Base-by-base conservation (phyloP, 2,113 vertebrate species). In the Boleophthalmus pectinirostris region DNA sequence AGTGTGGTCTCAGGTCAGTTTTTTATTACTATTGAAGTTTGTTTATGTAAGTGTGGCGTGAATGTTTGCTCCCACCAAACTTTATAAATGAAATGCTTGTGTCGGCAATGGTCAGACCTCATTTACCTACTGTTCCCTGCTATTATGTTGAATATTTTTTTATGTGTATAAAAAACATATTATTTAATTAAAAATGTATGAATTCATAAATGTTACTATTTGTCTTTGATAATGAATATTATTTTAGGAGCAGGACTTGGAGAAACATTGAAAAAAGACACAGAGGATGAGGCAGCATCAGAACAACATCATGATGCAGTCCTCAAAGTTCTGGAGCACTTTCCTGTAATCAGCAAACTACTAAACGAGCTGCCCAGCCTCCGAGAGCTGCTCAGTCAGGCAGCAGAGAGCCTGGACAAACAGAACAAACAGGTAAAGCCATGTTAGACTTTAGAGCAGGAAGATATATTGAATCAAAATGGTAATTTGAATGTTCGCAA, bases 341-440 rank as follows among this genome's bases (percentile, higher is more conserved):
- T 81, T 81, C 90, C 92, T 77, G 83, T 94, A 75, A 85, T 95
- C 60, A 86, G 90, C 25, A 89, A 79, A 84, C 90, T 90, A 0
- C 70, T 96, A 61, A 73, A 89, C 77, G 86, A 84, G 80, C 79
- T 93, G 74, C 88, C 90, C 6, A 94, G 93, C 43, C 74, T 94
- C 24, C 10, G 56, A 33, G 92, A 94, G 73, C 87, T 94, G 79
- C 73, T 96, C 86, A 92, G 88, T 69, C 84, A 85, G 47, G 92
- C 88, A 80, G 92, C 91, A 21, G 85, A 90, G 69, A 90, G 92
- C 81, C 89, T 94, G 73, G 85, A 83, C 0, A 67, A 87, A 20
- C 16, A 29, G 0, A 92, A 95, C 63, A 92, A 90, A 85, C 45
- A 69, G 94, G 96, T 96, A 79, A 78, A 12, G 5, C 12, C 33